Evolutionary conservation across 2,888 invertebrate species (phyloP).

Genomic region (Pyrocoelia pectoralis): DNA sequence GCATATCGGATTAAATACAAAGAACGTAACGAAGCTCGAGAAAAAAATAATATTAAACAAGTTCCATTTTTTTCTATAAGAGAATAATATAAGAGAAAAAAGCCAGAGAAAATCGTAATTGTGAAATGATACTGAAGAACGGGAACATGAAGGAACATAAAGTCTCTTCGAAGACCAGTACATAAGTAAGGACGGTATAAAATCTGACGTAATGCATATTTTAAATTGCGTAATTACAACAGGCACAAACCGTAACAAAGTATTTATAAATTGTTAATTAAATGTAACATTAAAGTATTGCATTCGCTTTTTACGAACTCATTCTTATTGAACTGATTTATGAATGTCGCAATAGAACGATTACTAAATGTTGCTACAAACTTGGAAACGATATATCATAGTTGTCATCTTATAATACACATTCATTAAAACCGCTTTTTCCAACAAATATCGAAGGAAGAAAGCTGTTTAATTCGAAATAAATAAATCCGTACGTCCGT

Average conservation of each 20-base stretch:
- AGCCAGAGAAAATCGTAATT: no score
- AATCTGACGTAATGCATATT: no score
- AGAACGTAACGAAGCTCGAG: no score
- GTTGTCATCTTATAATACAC: neutral
- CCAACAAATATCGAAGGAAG: no score
- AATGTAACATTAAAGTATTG: neutral
- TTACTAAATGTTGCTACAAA: conserved; percentile 1
- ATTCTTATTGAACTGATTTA: neutral
- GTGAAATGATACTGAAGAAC: no score
- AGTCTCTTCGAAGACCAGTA: no score
- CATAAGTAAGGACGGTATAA: no score
- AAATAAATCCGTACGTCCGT: neutral
- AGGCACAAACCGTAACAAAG: neutral
- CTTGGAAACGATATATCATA: neutral
- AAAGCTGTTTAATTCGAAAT: neutral
- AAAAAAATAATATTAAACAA: no score
- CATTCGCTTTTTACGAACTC: neutral
- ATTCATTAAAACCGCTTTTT: neutral
- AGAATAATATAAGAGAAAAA: no score
- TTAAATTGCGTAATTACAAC: neutral
- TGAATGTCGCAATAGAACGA: neutral
- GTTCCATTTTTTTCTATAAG: no score
- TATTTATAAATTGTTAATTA: conserved; percentile 1
- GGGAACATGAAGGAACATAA: no score
- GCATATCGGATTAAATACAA: no score